Base-by-base conservation (phyloP, 2,888 invertebrate genomes). In the Lasioglossum vierecki region DNA sequence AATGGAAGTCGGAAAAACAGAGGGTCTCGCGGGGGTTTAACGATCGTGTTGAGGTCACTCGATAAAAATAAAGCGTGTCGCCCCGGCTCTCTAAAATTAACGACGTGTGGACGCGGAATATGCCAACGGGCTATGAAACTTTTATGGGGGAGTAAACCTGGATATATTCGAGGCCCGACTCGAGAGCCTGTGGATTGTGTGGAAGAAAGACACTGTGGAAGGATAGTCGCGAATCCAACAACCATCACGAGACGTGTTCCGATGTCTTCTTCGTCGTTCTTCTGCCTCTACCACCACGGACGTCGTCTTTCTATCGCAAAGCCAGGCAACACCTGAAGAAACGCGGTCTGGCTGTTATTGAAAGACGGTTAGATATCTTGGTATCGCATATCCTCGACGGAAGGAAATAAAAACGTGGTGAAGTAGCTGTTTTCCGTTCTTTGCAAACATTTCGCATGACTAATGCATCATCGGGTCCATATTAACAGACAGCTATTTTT, bases 31-130 rank as follows among this genome's bases (percentile, higher is more conserved):
- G 46, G 49, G 77, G 75, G 82, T 91, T 91, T 90, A 91, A 91
- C 88, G 90, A 91, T 91, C 90, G 86, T 88, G 90, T 89, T 91
- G 90, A 90, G 90, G 90, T 90, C 90, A 90, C 85, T 88, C 91
- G 90, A 91, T 91, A 91, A 91, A 91, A 91, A 91, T 91, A 91
- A 91, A 91, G 86, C 88, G 91, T 88, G 85, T 85, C 89, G 87
- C 79, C 83, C 77, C 77, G 84, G 84, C 84, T 82, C 90, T 91
- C 91, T 91, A 90, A 91, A 91, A 91, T 91, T 91, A 91, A 91
- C 90, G 91, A 91, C 88, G 91, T 91, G 91, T 84, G 91, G 91
- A 91, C 87, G 89, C 87, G 89, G 91, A 91, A 91, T 91, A 91
- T 91, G 91, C 87, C 88, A 83, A 80, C 84, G 88, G 78, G 90